These are phyloP conservation scores for Aptenodytes patagonicus DNA, from an alignment of 2,113 vertebrate genomes.

Conservation along the genomic window DNA sequence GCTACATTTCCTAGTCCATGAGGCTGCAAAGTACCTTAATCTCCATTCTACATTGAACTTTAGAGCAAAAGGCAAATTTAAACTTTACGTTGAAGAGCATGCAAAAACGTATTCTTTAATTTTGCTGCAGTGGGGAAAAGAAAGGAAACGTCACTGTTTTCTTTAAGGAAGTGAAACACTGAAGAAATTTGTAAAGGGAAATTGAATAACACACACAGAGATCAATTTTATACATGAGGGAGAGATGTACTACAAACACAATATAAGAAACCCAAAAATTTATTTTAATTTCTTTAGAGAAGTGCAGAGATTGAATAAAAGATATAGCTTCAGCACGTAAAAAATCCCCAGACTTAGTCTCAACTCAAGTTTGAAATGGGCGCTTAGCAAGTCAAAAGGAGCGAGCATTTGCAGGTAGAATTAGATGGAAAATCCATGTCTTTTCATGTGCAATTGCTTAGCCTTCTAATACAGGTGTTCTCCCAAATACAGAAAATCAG, in stretches of 20 bases:
- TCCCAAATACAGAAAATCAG: neutral
- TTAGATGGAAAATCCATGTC: neutral
- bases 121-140: neutral
- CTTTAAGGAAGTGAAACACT: neutral
- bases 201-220: neutral
- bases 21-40: neutral
- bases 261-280: neutral
- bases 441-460: neutral
- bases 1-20: neutral
- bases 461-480: neutral
- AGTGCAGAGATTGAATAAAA: neutral
- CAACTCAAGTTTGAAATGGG: neutral
- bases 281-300: neutral
- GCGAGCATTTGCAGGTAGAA: neutral
- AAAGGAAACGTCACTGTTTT: neutral
- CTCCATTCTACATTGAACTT: neutral
- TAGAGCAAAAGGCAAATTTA: neutral
- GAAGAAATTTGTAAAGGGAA: neutral
- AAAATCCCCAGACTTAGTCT: neutral
- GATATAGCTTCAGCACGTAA: neutral
- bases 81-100: neutral
- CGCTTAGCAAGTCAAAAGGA: neutral
- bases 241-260: neutral
- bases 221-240: neutral
- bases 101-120: neutral